Base-by-base conservation (phyloP, 2,797 vertebrate genomes). In the Thripadectes ignobilis region DNA sequence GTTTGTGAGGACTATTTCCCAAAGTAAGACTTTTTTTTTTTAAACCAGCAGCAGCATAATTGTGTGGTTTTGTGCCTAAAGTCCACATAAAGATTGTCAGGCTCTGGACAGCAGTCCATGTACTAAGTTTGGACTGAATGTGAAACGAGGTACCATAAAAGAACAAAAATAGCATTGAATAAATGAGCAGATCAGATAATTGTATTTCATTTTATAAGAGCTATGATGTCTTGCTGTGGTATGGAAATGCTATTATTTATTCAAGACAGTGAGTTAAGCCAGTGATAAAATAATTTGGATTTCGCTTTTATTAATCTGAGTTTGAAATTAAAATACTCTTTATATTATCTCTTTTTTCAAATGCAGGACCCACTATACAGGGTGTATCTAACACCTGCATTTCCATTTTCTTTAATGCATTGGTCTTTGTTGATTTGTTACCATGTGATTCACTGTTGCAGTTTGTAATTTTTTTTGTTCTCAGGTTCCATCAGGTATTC, bases 301-400 rank as follows among this genome's bases (percentile, higher is more conserved):
- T 88, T 88, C 55, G 73, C 62, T 95, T 96, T 86, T 55, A 19
- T 88, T 96, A 91, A 10, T 43, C 74, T 82, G 91, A 97, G 62
- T 91, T 96, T 84, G 81, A 97, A 78, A 82, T 90, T 41, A 63
- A 88, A 92, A 39, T 58, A 32, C 5, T 11, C 19, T 79, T 96
- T 74, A 43, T 91, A 57, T 83, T 59, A 49, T 4, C 12, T 87
- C 29, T 76, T 79, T 74, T 92, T 91, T 97, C 19, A 92, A 96
- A 75, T 93, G 82, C 77, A 88, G 73, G 85, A 62, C 93, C 88
- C 76, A 85, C 95, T 79, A 62, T 77, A 87, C 52, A 91, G 69
- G 82, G 83, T 97, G 68, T 86, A 82, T 97, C 96, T 97, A 77
- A 95, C 22, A 66, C 89, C 82, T 91, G 93, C 86, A 92, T 96